Base-by-base conservation (phyloP, 2,113 vertebrate species). In the Chamaea fasciata region DNA sequence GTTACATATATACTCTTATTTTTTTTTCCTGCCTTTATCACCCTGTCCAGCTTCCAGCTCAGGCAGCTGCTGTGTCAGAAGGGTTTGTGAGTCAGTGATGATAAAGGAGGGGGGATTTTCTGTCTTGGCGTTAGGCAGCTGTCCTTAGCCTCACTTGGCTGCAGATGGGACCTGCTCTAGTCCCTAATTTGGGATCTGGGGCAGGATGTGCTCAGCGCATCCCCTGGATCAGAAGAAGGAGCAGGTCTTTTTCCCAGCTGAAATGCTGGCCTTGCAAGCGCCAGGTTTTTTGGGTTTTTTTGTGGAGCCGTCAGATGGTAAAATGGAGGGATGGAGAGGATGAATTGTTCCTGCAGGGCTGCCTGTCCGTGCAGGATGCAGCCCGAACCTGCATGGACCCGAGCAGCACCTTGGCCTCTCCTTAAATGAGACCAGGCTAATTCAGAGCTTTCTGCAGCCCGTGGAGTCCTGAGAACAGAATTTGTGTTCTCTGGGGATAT, bases 61-160 rank as follows among this genome's bases (percentile, higher is more conserved):
- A 21, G 70, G 37, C 55, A 55, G 11, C 65, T 79, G 79, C 65
- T 79, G 56, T 69, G 60, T 90, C 42, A 31, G 81, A 31, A 63
- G 49, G 44, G 18, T 81, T 84, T 73, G 65, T 77, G 89, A 92
- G 65, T 84, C 89, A 71, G 24, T 39, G 33, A 44, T 74, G 97
- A 60, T 78, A 44, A 81, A 67, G 20, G 62, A 44, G 6, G 37
- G 74, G 74, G 5, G 24, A 18, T 84, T 87, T 94, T 80, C 67
- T 92, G 6, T 46, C 53, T 18, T 21, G 68, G 59, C 63, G 7
- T 73, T 17, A 50, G 71, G 71, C 84, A 94, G 81, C 89, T 93
- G 56, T 71, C 64, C 1, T 2, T 9, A 59, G 89, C 65, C 53
- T 76, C 3, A 0, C 53, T 62, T 12, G 52, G 42, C 50, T 27